A percentile compares a stretch with the other conserved stretches of the same genome.
Evolutionary conservation across 2,888 invertebrate species (phyloP).

Genomic region (Pyrochroa serraticornis): DNA sequence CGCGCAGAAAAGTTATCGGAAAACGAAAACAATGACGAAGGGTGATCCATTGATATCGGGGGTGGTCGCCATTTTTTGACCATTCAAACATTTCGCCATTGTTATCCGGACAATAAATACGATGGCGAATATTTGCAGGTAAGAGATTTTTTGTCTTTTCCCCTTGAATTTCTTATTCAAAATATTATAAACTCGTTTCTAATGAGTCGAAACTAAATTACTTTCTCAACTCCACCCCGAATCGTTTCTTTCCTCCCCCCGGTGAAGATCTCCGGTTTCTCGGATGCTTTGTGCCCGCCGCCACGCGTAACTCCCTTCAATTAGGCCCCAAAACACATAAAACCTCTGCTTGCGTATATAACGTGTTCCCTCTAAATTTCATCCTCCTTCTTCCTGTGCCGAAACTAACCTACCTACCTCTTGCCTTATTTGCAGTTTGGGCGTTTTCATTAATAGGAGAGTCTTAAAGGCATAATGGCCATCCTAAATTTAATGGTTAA

Average conservation of each 20-base stretch:
- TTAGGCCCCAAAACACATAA: conserved; percentile 25
- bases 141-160: no score
- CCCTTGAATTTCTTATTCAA: no score
- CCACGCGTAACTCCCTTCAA: conserved; percentile 10
- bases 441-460: conserved; percentile 45
- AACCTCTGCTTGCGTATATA: conserved; percentile 20
- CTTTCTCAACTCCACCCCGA: not conserved
- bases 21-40: no score
- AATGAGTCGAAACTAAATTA: no score
- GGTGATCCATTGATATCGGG: no score
- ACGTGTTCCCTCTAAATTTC: conserved; percentile 13
- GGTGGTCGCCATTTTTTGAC: no score
- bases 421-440: conserved; percentile 21
- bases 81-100: no score
- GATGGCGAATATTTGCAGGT: no score
- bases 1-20: no score
- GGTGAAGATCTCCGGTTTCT: conserved; percentile 1
- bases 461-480: conserved; percentile 47
- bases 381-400: no score
- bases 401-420: conserved; percentile 13
- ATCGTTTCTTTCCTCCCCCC: conserved; percentile 10
- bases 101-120: no score
- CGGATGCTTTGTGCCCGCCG: not conserved
- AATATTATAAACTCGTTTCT: no score
- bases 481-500: conserved; percentile 46